Conservation (phyloP, 92 coral and sea anemone species). For the Palythoa caribaeorum region DNA sequence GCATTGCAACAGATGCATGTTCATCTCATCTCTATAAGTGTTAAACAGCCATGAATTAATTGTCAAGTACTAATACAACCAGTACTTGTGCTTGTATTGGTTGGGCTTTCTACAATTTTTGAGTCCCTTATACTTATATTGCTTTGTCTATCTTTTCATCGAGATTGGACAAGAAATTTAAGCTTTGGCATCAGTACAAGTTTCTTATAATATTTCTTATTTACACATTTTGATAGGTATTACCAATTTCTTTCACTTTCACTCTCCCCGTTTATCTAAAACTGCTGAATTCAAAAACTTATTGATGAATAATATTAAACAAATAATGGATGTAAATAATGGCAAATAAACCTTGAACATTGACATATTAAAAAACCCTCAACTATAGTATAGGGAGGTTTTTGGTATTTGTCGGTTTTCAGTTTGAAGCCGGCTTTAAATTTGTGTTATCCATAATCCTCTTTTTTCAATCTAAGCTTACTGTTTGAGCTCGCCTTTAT, state of each 20-base stretch:
- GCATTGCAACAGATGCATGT: slow-evolving; percentile 29
- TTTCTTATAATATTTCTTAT: background rate
- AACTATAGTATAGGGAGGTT: too few relatives aligned
- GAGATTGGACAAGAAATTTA: background rate
- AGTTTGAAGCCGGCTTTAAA: too few relatives aligned
- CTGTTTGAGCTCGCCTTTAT: background rate
- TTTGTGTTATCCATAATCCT: too few relatives aligned
- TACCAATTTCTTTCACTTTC: background rate
- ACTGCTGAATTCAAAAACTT: background rate
- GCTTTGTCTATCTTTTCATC: background rate
- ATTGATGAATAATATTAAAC: background rate
- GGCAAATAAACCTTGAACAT: too few relatives aligned
- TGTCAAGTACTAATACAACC: background rate
- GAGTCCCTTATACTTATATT: background rate
- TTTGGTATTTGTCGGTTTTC: too few relatives aligned
- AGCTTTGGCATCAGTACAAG: background rate
- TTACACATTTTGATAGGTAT: background rate
- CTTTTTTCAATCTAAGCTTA: background rate
- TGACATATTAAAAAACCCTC: too few relatives aligned
- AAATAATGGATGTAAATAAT: too few relatives aligned
- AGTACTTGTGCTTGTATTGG: background rate
- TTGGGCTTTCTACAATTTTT: too few relatives aligned
- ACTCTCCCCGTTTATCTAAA: background rate
- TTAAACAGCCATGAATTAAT: background rate
- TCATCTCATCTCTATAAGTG: slow-evolving; percentile 31